Evolutionary conservation across 2,113 vertebrate species (phyloP).

Genomic region (Phalacrocorax pelagicus): DNA sequence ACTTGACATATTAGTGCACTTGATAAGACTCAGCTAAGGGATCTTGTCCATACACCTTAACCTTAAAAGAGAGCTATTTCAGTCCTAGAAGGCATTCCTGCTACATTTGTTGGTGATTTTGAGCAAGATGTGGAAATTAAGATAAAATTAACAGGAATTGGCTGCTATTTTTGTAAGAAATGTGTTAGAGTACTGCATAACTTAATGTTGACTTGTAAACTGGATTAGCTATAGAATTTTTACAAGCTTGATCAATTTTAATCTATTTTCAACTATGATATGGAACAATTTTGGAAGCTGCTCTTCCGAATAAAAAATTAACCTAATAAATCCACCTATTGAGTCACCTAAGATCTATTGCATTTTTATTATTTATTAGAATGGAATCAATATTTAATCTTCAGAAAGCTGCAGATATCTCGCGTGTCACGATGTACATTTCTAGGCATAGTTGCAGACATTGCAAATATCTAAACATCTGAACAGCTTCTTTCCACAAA

Average conservation of each 20-base stretch:
- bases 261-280: background rate
- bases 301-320: background rate
- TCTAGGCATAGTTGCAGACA: background rate
- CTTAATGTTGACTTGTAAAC: background rate
- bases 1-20: background rate
- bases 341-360: background rate
- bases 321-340: background rate
- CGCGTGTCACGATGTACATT: background rate
- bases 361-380: background rate
- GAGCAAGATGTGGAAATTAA: background rate
- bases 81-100: background rate
- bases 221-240: background rate
- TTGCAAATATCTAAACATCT: background rate
- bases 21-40: background rate
- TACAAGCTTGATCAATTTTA: background rate
- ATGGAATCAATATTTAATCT: background rate
- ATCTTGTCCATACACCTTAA: background rate
- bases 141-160: background rate
- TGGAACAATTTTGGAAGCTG: background rate
- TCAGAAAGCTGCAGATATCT: background rate
- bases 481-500: background rate
- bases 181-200: background rate
- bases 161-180: background rate
- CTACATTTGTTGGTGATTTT: background rate
- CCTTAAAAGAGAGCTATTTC: background rate